phyloP scores from a whole-genome alignment of 2,113 vertebrate species.

The Archilochus colubris region DNA sequence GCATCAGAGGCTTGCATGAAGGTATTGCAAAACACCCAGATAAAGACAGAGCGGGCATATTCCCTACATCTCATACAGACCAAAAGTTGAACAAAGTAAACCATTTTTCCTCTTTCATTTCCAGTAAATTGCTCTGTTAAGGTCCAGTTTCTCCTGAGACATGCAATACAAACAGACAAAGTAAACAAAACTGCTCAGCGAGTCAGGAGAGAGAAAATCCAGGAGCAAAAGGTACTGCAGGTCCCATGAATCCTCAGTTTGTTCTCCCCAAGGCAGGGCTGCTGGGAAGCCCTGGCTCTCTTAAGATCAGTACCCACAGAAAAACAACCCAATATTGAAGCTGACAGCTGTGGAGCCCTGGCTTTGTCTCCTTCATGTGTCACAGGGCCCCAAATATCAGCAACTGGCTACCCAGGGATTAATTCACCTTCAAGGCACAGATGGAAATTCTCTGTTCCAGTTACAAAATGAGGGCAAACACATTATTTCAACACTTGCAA shows the following conservation, averaged over 20 bases:
- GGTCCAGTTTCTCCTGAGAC: background rate
- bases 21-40: background rate
- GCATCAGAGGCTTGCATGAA: background rate
- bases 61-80: background rate
- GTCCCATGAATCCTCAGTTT: background rate
- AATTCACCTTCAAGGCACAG: constrained; percentile 39
- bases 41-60: background rate
- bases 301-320: background rate
- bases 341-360: background rate
- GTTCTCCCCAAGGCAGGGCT: background rate
- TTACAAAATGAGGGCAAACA: constrained; percentile 43
- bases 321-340: background rate
- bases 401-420: constrained; percentile 29
- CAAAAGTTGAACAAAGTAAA: background rate
- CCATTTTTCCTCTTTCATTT: background rate
- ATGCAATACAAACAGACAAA: background rate
- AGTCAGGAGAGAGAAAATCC: background rate
- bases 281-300: background rate
- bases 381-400: background rate
- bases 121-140: background rate
- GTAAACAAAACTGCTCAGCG: background rate
- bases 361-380: constrained; percentile 38
- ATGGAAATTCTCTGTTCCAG: constrained; percentile 41
- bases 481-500: constrained; percentile 30
- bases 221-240: background rate